These are phyloP conservation scores for Arctopsyche grandis DNA, from an alignment of 1,140 invertebrate genomes.

Conservation along the genomic window DNA sequence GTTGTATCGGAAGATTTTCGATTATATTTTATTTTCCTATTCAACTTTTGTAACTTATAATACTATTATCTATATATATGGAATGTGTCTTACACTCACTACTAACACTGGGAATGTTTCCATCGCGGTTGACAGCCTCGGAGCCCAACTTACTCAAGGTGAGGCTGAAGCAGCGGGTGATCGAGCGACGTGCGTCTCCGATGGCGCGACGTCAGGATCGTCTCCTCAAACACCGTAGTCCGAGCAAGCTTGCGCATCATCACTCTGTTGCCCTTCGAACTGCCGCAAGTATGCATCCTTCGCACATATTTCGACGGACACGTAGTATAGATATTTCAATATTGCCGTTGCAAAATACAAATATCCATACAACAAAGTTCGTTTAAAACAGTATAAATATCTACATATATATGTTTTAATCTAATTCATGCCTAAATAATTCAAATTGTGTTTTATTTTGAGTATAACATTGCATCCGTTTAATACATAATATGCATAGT, in stretches of 20 bases:
- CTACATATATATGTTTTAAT: neutral
- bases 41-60: no score
- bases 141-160: constrained; percentile 97
- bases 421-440: neutral
- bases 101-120: constrained; percentile 53
- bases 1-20: no score
- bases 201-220: constrained; percentile 85
- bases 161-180: constrained; percentile 94
- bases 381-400: constrained; percentile 3
- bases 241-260: constrained; percentile 74
- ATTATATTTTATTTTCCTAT: no score
- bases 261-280: constrained; percentile 60
- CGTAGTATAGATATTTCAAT: constrained; percentile 18
- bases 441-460: no score
- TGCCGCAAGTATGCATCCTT: constrained; percentile 75
- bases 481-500: no score
- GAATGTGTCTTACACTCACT: constrained; percentile 39
- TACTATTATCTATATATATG: constrained; percentile 20
- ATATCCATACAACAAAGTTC: no score
- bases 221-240: constrained; percentile 74
- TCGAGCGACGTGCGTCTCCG: constrained; percentile 88
- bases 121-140: constrained; percentile 77
- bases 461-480: no score
- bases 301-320: constrained; percentile 15
- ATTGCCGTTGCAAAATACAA: no score